A percentile compares a stretch with the other conserved stretches of the same genome.
Conservation (phyloP, 1,140 invertebrate genomes). For the Thaumatotibia leucotreta region DNA sequence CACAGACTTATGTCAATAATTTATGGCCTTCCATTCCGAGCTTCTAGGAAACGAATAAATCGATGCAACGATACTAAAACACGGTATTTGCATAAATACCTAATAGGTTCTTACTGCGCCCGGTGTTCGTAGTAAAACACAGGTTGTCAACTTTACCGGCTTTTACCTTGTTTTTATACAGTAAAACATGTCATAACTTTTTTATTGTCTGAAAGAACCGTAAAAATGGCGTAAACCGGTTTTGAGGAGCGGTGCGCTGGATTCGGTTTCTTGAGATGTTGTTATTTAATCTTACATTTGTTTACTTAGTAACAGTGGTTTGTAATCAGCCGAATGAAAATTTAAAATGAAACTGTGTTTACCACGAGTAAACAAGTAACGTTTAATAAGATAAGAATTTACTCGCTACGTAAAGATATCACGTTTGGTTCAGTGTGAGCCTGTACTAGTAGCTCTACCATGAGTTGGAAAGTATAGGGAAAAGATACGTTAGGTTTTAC, state of each 20-base stretch:
- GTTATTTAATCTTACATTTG: neutral
- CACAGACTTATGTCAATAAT: neutral
- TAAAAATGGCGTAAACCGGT: neutral
- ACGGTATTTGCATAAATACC: conserved; percentile 12
- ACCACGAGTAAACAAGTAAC: too few species aligned
- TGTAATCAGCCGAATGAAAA: too few species aligned
- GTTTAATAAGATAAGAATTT: too few species aligned
- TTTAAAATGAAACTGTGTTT: too few species aligned
- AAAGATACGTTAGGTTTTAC: too few species aligned
- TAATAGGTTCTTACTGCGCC: neutral
- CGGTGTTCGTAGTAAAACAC: neutral
- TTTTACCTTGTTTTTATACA: conserved; percentile 8
- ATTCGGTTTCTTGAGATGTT: neutral
- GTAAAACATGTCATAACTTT: conserved; percentile 12
- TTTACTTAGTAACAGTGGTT: neutral
- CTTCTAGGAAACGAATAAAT: neutral
- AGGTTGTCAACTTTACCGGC: conserved; percentile 12
- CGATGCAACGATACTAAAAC: neutral
- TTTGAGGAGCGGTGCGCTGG: neutral
- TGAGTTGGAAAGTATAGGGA: too few species aligned
- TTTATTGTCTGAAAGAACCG: conserved; percentile 1
- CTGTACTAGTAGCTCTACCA: too few species aligned
- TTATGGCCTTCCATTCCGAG: neutral
- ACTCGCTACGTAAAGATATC: too few species aligned
- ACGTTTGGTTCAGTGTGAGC: too few species aligned